These are phyloP conservation scores for Cephus runcator DNA, from an alignment of 2,888 invertebrate species.

Conservation along the genomic window DNA sequence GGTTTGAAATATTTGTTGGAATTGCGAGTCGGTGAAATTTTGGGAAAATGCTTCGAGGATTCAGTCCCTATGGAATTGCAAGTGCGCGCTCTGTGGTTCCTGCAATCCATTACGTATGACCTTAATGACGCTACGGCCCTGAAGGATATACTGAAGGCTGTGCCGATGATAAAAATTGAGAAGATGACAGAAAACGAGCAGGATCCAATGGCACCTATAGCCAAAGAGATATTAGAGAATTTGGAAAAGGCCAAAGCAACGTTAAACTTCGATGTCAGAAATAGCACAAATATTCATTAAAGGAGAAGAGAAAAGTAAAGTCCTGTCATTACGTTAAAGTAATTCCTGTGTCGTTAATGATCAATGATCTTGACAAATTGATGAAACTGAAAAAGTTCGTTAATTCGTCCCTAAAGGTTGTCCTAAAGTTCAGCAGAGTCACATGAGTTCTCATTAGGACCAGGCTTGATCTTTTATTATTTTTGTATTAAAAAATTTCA, in stretches of 20 bases:
- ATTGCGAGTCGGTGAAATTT: slow-evolving; percentile 36
- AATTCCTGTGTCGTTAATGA: neutral
- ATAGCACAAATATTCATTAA: neutral
- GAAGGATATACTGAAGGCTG: slow-evolving; percentile 29
- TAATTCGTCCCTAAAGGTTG: neutral
- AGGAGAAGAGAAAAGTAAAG: neutral
- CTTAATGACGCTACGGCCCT: slow-evolving; percentile 35
- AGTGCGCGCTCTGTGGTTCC: slow-evolving; percentile 39
- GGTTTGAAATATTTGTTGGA: slow-evolving; percentile 51
- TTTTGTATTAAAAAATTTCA: neutral
- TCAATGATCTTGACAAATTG: neutral
- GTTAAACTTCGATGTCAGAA: neutral
- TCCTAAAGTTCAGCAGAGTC: neutral
- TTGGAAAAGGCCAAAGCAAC: neutral
- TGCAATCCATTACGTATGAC: slow-evolving; percentile 49
- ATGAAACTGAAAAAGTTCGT: neutral
- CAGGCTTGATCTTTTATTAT: neutral
- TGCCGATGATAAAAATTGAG: slow-evolving; percentile 42
- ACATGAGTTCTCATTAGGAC: neutral
- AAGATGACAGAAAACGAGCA: slow-evolving; percentile 28
- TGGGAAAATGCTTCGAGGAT: slow-evolving; percentile 40
- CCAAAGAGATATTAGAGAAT: slow-evolving; percentile 33
- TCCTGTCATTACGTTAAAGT: neutral
- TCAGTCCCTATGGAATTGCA: slow-evolving; percentile 37
- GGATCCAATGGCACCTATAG: slow-evolving; percentile 31